phyloP scores from a whole-genome alignment of 1,140 invertebrate species.

The Heliconius himera region DNA sequence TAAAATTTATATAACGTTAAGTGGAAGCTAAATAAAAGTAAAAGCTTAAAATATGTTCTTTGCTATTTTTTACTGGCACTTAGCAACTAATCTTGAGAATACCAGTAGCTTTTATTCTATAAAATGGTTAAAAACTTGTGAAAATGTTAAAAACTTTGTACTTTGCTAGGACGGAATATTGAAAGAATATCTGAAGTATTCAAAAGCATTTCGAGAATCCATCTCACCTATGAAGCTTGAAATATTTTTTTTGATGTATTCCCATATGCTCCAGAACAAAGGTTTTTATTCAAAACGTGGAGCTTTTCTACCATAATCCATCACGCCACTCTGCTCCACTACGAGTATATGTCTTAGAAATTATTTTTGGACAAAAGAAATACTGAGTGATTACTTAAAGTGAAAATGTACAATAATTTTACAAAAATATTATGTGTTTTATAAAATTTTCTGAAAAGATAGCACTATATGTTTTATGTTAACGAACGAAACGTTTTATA shows the following conservation, averaged over 20 bases:
- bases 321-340: conserved; percentile 25
- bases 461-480: not conserved
- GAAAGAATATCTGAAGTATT: not conserved
- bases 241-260: conserved; percentile 22
- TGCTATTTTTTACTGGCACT: conserved; percentile 2
- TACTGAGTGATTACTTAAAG: conserved; percentile 13
- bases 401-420: not conserved
- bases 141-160: not conserved
- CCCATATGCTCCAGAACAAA: conserved; percentile 25
- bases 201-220: conserved; percentile 9
- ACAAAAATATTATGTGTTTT: not conserved
- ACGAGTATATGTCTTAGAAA: conserved; percentile 27
- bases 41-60: conserved; percentile 6
- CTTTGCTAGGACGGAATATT: not conserved
- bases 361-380: conserved; percentile 28
- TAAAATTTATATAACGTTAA: not conserved
- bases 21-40: conserved; percentile 10
- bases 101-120: not conserved
- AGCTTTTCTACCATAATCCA: conserved; percentile 33
- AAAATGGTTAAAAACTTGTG: not conserved
- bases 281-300: conserved; percentile 4
- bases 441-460: not conserved
- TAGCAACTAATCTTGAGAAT: conserved; percentile 14
- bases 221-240: not conserved
- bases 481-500: not conserved